phyloP scores from a whole-genome alignment of 92 coral and sea anemone genomes.

The Siderastrea siderea region DNA sequence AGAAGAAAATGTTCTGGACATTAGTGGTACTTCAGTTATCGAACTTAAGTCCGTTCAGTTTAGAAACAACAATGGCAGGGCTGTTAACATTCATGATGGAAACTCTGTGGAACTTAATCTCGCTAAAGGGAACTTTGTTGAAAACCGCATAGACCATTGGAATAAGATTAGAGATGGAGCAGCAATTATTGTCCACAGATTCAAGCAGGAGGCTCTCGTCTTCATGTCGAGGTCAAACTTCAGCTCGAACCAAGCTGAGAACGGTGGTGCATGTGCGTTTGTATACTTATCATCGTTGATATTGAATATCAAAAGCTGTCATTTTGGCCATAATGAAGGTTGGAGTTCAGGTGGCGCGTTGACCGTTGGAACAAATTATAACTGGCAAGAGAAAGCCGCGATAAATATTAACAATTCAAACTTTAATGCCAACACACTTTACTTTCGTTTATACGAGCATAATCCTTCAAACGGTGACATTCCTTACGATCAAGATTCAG shows the following conservation, averaged over 20 bases:
- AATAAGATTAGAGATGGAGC: constrained; percentile 7
- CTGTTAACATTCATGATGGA: constrained; percentile 9
- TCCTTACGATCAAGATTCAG: not conserved
- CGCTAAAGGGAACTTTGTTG: not conserved
- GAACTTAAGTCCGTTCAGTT: not conserved
- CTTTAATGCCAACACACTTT: not conserved
- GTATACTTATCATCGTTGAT: not conserved
- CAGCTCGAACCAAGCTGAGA: constrained; percentile 1
- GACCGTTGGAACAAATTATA: not conserved
- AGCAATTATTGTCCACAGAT: constrained; percentile 22
- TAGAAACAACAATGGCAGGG: constrained; percentile 2
- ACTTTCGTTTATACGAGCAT: not conserved
- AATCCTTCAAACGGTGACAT: no score
- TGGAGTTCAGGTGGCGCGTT: constrained; percentile 29
- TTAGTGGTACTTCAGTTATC: not conserved
- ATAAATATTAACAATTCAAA: constrained; percentile 18
- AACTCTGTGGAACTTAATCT: not conserved
- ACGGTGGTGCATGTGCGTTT: constrained; percentile 41
- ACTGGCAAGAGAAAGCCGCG: not conserved
- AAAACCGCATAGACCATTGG: not conserved
- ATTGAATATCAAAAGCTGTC: constrained; percentile 25
- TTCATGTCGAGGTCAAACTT: constrained; percentile 28
- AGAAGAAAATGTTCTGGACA: constrained; percentile 10
- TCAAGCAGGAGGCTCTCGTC: constrained; percentile 3
- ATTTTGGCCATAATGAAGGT: constrained; percentile 9